These are phyloP conservation scores for Eleginops maclovinus DNA, from an alignment of 2,113 vertebrate species.

Conservation along the genomic window DNA sequence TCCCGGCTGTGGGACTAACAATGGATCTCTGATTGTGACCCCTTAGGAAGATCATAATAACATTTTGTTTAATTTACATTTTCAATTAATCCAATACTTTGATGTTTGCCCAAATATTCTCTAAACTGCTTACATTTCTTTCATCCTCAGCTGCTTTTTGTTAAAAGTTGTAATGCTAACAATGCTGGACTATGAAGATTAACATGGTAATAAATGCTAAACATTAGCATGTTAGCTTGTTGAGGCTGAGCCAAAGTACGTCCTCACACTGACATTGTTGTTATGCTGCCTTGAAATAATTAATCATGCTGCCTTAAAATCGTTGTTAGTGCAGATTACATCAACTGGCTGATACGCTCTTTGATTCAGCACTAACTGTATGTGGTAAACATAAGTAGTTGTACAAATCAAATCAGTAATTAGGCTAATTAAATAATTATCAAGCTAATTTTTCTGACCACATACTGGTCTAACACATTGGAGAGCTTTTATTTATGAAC, in stretches of 20 bases:
- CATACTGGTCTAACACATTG: neutral
- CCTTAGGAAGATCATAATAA: neutral
- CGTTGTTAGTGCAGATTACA: neutral
- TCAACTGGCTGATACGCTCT: neutral
- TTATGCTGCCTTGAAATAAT: neutral
- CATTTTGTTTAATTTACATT: neutral
- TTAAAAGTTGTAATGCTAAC: neutral
- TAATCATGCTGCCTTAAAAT: neutral
- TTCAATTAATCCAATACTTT: neutral
- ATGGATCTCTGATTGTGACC: neutral
- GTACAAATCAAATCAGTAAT: neutral
- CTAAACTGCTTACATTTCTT: neutral
- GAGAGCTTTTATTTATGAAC: neutral
- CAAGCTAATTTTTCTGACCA: neutral
- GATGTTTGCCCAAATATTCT: neutral
- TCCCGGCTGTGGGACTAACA: no score
- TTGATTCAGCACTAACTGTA: neutral
- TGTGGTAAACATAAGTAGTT: neutral
- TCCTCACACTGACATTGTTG: neutral
- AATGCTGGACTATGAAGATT: neutral
- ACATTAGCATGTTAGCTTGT: neutral
- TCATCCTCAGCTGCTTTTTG: neutral
- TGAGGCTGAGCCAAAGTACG: neutral
- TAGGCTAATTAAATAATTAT: neutral
- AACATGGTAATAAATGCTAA: neutral